These are phyloP conservation scores for Novumbra hubbsi DNA, from an alignment of 2,797 vertebrate species.

Conservation along the genomic window DNA sequence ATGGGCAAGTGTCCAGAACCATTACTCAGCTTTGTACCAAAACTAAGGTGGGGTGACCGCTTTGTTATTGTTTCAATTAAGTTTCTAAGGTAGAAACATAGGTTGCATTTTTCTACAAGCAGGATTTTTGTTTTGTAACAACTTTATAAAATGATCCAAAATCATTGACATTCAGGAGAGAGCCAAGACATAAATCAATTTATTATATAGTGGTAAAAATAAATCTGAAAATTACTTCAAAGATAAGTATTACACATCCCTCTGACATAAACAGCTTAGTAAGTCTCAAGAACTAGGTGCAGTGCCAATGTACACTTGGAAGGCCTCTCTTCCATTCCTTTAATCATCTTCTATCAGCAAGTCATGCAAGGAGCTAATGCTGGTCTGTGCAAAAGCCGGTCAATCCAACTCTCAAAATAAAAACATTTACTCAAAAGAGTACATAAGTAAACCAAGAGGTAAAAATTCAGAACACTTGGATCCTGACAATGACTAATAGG, in stretches of 20 bases:
- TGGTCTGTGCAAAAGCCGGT: not conserved
- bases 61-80: too few relatives aligned
- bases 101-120: too few relatives aligned
- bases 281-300: not conserved
- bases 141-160: not conserved
- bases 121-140: not conserved
- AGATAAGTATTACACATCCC: not conserved
- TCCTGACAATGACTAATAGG: not conserved
- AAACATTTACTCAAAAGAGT: not conserved
- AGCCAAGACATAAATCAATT: constrained; percentile 9
- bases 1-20: too few relatives aligned
- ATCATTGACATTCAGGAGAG: not conserved
- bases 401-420: not conserved
- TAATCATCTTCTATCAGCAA: not conserved
- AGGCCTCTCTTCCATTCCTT: not conserved
- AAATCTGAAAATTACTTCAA: constrained; percentile 2
- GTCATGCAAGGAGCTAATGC: not conserved
- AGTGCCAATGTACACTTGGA: not conserved
- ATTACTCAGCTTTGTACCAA: too few relatives aligned
- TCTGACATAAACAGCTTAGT: not conserved
- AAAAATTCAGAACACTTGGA: not conserved
- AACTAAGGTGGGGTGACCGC: too few relatives aligned
- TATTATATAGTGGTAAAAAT: not conserved
- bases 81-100: too few relatives aligned
- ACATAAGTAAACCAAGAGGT: not conserved